These are phyloP conservation scores for Sigmodon hispidus DNA, from an alignment of 2,113 vertebrate species.

Conservation along the genomic window DNA sequence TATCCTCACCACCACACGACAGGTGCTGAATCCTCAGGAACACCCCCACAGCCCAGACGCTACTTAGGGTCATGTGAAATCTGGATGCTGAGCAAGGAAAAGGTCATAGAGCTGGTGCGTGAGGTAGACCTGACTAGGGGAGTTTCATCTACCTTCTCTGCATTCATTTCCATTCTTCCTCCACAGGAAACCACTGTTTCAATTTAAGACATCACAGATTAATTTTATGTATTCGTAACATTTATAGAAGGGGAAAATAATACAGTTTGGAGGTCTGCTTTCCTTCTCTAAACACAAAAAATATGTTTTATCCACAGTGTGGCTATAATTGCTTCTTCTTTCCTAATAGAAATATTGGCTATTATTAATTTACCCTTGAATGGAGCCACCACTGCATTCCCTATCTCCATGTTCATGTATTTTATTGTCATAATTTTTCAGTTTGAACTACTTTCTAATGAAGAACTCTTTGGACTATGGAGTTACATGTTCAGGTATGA, in stretches of 20 bases:
- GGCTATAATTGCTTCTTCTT: not conserved
- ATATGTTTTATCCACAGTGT: not conserved
- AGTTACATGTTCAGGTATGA: not conserved
- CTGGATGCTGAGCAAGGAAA: not conserved
- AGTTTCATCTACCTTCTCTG: not conserved
- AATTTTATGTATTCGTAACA: not conserved
- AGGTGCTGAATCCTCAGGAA: not conserved
- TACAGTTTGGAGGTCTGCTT: not conserved
- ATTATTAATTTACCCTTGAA: not conserved
- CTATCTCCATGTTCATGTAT: not conserved
- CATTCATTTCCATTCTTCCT: not conserved
- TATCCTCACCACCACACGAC: no score
- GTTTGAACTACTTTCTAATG: not conserved
- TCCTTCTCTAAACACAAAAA: not conserved
- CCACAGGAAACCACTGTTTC: not conserved
- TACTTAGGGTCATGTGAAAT: not conserved
- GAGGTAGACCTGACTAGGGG: not conserved
- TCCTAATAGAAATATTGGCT: not conserved
- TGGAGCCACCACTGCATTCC: not conserved
- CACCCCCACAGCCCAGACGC: not conserved
- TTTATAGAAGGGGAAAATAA: not conserved
- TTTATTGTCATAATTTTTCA: not conserved
- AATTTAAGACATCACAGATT: not conserved
- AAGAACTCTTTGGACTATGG: not conserved
- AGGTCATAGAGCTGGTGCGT: not conserved